Evolutionary conservation across 2,113 vertebrate genomes (phyloP), one percentile per base, ranked within the genome.

Genomic region (Morone chrysops): DNA sequence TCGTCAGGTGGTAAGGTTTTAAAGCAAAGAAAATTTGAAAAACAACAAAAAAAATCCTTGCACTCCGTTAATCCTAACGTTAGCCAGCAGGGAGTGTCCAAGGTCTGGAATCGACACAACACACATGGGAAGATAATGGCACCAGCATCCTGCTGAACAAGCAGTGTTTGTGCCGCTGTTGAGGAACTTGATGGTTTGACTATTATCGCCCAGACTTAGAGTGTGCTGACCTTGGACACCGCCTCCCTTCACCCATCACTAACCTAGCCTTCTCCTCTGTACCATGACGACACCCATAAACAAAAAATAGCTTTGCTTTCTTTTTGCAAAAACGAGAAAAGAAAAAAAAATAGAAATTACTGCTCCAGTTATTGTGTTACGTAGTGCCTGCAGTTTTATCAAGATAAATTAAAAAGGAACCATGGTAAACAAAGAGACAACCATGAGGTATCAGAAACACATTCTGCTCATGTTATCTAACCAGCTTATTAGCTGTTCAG

Each of bases 401-500:
- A 50, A 80, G n/a, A 43, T 70, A 71, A 80, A 65, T 74, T 4
- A 48, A 22, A 81, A 57, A 25, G n/a, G 7, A 83, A 61, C 51
- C 61, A 59, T 31, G 36, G 31, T 20, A 75, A 85, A 79, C 17
- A 18, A 36, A 76, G 57, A 76, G 6, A 54, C 38, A 47, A 31
- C 14, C 36, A 31, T 14, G 51, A 40, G 4, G 70, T 18, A 48
- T 62, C 62, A 54, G 66, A 94, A 94, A 95, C 93, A 94, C 94
- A 95, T 95, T 95, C 94, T 95, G 31, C 93, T 88, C 94, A 93
- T 95, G 89, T 80, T 82, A 91, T 96, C 93, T 94, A 94, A 95
- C 92, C 91, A 93, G 94, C 94, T 93, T 94, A 93, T 94, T 93
- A 93, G 94, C 93, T 95, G 95, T 96, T 94, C 93, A 94, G 93